Evolutionary conservation across 2,888 invertebrate species (phyloP).

Genomic region (Caenorhabditis sp.): DNA sequence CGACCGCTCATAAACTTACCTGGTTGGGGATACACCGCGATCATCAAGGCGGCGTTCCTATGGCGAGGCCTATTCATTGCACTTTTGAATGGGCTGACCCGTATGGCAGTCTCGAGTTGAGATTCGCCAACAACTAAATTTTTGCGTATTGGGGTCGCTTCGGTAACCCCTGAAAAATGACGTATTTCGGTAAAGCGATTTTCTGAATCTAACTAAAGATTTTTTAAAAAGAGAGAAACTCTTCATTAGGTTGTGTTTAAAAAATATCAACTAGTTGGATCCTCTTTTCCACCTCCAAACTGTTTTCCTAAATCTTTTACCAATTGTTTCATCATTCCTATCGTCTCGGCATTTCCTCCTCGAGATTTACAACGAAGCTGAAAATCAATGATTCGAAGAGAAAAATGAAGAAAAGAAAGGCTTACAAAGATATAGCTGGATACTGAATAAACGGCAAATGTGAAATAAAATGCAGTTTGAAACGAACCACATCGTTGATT

Average conservation of each 20-base stretch:
- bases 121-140: slow-evolving; percentile 70
- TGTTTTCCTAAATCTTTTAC: neutral
- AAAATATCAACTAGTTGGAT: too few relatives aligned
- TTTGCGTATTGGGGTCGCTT: slow-evolving; percentile 42
- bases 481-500: neutral
- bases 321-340: neutral
- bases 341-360: neutral
- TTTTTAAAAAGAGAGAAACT: neutral
- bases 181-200: neutral
- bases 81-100: slow-evolving; percentile 76
- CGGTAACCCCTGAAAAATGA: neutral
- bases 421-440: neutral
- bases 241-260: neutral
- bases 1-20: neutral
- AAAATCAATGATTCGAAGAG: neutral
- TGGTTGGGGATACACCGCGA: slow-evolving; percentile 2
- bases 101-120: slow-evolving; percentile 80
- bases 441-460: neutral
- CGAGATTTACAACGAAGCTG: slow-evolving; percentile 3
- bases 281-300: too few relatives aligned
- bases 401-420: neutral
- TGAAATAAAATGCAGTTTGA: neutral
- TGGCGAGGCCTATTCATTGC: slow-evolving; percentile 1
- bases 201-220: neutral
- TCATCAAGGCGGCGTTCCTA: slow-evolving; percentile 2